Evolutionary conservation across 23 tunicate species (phyloP).

Genomic region (Trididemnum clinides): DNA sequence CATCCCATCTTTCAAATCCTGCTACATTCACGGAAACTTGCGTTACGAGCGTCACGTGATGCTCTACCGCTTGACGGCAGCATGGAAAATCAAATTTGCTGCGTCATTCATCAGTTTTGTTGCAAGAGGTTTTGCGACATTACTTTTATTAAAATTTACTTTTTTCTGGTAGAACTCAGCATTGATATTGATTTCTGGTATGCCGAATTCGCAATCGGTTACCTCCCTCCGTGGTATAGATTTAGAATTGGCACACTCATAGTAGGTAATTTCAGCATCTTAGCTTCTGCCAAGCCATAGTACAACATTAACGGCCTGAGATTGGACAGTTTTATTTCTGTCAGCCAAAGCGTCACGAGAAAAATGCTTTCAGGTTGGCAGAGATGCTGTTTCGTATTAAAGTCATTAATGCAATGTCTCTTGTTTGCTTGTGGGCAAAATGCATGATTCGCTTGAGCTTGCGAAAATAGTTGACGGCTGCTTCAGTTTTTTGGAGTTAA

Average conservation of each 20-base stretch:
- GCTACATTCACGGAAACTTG: slow-evolving; percentile 20
- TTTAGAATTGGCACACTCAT: too few relatives aligned
- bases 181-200: not conserved
- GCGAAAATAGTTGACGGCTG: slow-evolving; percentile 13
- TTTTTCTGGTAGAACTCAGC: not conserved
- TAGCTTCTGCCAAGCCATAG: not conserved
- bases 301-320: slow-evolving; percentile 6
- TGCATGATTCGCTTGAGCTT: slow-evolving; percentile 9
- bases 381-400: slow-evolving; percentile 2
- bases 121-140: slow-evolving; percentile 16
- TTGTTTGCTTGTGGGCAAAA: slow-evolving; percentile 5
- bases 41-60: too few relatives aligned
- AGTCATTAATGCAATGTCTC: slow-evolving; percentile 1
- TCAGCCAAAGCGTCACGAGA: slow-evolving; percentile 31
- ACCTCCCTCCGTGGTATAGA: too few relatives aligned
- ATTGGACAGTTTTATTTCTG: not conserved
- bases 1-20: slow-evolving; percentile 18
- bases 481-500: not conserved
- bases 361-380: slow-evolving; percentile 24
- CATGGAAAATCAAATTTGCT: not conserved
- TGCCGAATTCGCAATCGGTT: not conserved
- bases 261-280: not conserved
- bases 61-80: slow-evolving; percentile 14
- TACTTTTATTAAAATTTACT: not conserved
- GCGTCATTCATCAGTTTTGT: not conserved